Evolutionary conservation across 30 jellyfish, hydroid and myxozoan species (phyloP).

Genomic region (Hydra vulgaris): DNA sequence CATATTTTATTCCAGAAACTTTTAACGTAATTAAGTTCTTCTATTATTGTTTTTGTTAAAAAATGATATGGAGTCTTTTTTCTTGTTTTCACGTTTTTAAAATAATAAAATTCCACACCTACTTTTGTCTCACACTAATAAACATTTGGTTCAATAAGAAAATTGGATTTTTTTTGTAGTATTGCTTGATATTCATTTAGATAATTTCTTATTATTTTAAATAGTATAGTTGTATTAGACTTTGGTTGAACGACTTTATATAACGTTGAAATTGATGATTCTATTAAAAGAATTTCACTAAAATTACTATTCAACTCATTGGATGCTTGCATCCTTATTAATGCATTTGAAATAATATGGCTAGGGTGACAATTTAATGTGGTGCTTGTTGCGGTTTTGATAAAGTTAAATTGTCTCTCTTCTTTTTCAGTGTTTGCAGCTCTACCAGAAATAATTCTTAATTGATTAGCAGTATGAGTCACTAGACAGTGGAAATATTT

Average conservation of each 20-base stretch:
- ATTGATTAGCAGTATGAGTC: neutral
- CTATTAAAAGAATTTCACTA: neutral
- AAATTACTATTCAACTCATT: neutral
- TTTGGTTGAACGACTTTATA: neutral
- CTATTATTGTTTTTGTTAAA: too few relatives aligned
- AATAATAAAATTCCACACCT: neutral
- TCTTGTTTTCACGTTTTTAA: too few relatives aligned
- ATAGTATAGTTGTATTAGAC: neutral
- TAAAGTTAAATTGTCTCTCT: neutral
- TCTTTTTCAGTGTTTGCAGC: neutral
- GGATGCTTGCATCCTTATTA: neutral
- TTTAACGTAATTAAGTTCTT: too few relatives aligned
- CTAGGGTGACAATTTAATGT: conserved; percentile 2
- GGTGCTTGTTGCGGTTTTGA: neutral
- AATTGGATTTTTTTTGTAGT: neutral
- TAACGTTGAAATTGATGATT: neutral
- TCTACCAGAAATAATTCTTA: conserved; percentile 9
- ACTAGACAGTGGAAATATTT: neutral
- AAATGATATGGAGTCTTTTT: too few relatives aligned
- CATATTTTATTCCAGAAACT: too few relatives aligned
- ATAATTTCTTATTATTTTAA: neutral
- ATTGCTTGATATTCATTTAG: neutral
- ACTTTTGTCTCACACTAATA: neutral
- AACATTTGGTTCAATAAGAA: neutral
- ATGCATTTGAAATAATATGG: conserved; percentile 3